Base-by-base conservation (phyloP, 2,888 invertebrate genomes). In the Cerastis rubricosa region DNA sequence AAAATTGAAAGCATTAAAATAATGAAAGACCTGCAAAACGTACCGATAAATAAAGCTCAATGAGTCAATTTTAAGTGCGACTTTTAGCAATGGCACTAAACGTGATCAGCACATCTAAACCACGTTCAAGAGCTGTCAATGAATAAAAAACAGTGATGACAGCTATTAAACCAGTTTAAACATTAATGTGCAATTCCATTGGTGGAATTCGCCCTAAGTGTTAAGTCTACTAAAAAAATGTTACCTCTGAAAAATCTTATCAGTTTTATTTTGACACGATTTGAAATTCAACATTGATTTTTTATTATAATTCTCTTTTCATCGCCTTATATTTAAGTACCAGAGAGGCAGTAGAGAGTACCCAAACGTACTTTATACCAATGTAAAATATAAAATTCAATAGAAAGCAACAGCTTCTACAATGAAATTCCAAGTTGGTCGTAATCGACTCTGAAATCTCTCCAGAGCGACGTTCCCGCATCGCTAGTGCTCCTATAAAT, bases 401-500 rank as follows among this genome's bases (percentile, higher is more conserved):
- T 68, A 70, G 80, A 75, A 80, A 47, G 51, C 25, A 70, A 76
- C 47, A 49, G 66, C 35, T 75, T 17, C 65, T n/a, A 65, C 45
- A 81, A 65, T 80, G 68, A 75, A 81, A 80, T 80, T 81, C 80
- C 81, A 73, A 80, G 82, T 71, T 47, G 54, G 49, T 78, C 47
- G 61, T 72, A 82, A 82, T 82, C 51, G 78, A 78, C 68, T 71
- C 51, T 80, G 74, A 78, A 78, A 78, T 78, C 80, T 80, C 74
- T 80, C 51, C 40, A 45, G 29, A 66, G 78, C 74, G 66, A 51
- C 61, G 74, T 71, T 74, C 79, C 61, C 51, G 78, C 54, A 72
- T 40, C 71, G 70, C 72, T 74, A 63, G 63, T 45, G 70, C 57
- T 51, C 51, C 71, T 65, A 74, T 83, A 82, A 74, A 79, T 71